Evolutionary conservation across 2,888 invertebrate genomes (phyloP).

Genomic region (Protonemura montana): DNA sequence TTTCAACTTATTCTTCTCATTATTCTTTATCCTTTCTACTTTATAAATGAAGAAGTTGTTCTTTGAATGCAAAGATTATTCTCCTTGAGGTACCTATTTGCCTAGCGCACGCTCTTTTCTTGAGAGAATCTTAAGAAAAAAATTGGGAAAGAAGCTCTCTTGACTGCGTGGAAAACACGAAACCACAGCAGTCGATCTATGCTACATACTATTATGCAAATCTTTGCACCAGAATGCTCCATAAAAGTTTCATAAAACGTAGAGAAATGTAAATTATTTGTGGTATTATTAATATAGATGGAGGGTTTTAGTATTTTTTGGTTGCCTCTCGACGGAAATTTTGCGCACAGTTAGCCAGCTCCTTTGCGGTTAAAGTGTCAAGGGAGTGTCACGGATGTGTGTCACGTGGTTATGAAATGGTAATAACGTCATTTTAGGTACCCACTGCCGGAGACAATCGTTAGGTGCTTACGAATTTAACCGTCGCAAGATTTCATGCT

Average conservation of each 20-base stretch:
- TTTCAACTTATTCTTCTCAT: neutral
- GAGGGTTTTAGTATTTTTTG: neutral
- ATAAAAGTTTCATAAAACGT: neutral
- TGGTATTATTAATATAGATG: neutral
- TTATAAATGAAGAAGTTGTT: neutral
- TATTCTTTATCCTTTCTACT: neutral
- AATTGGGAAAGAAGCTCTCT: neutral
- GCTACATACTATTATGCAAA: neutral
- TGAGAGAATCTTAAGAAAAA: neutral
- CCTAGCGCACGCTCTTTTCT: neutral
- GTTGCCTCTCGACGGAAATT: neutral
- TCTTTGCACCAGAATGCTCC: neutral
- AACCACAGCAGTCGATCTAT: neutral
- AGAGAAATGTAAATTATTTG: neutral
- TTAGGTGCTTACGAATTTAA: neutral
- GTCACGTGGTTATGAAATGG: neutral
- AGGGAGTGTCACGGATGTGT: neutral
- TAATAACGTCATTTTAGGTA: neutral
- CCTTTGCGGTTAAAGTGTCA: neutral
- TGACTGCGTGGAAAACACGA: neutral
- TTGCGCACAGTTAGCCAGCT: neutral
- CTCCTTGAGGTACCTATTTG: neutral
- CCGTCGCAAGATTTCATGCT: neutral
- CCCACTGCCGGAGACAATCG: neutral
- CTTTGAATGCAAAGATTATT: conserved; percentile 7